Base-by-base conservation (phyloP, 2,888 invertebrate genomes). In the Drosophila mercatorum region DNA sequence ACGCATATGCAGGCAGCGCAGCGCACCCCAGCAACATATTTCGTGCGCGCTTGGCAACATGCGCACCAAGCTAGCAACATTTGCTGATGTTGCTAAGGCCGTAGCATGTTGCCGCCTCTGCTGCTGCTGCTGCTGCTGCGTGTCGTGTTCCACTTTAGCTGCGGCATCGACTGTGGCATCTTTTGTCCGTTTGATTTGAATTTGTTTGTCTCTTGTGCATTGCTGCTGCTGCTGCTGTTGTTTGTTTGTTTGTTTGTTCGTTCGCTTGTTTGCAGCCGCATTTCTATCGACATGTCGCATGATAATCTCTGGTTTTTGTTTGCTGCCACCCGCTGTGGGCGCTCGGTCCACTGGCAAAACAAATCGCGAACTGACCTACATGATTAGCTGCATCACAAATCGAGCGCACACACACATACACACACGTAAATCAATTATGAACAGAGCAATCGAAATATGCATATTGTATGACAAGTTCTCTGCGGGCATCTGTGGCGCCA, bases 181-280 rank as follows among this genome's bases (percentile, higher is more conserved):
- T 79, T 81, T 79, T 83, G 80, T 81, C 72, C 71, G 80, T 83
- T 81, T 84, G 80, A 84, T 82, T 87, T 88, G 88, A 82, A 86
- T 84, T 86, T 89, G 85, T 84, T 81, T 78, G 84, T 59, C 80
- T 80, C 88, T 76, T 69, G 88, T 76, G 85, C 73, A 85, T 66
- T 59, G 49, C 41, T 65, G 46, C 34, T 59, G 41, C 17, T 69
- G 56, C 7, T 64, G 34, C 31, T 64, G 60, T 46, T 82, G 72
- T 56, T 22, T 22, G 22, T 22, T 22, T 68, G 68, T 34, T 67
- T 69, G 43, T 38, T 57, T 65, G 49, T 61, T 60, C 56, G 66
- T 63, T 68, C 63, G 66, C 61, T 68, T 68, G 65, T 46, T 53
- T 66, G 44, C 79, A 71, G 70, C 68, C 75, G 83, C 83, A 78